Evolutionary conservation across 2,797 vertebrate species (phyloP), one percentile per base, ranked within the genome.

Genomic region (Pipistrellus pygmaeus): DNA sequence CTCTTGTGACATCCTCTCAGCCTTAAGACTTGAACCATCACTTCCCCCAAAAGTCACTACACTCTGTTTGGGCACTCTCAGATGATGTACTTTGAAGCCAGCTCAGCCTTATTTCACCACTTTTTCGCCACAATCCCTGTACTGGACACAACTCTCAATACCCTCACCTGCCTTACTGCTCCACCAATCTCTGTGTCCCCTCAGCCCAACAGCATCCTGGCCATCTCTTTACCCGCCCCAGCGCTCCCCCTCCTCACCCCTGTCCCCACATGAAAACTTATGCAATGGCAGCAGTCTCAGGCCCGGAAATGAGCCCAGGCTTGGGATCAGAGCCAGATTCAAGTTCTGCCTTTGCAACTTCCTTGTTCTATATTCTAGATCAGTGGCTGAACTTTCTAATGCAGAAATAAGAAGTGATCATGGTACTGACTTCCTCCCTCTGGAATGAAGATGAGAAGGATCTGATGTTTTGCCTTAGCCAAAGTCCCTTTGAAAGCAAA

Each of bases 351-450:
- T 89, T 48, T 7, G 41, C 8, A 2, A 2, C 8, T 5, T 46
- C 41, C 68, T 73, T n/a, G 51, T 21, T 2, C 1, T 2, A 18
- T 6, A 62, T 66, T 66, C 64, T 66, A 32, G 8, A 15, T n/a
- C 30, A 35, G 62, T 44, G 17, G 0, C 81, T 68, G 53, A 17
- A 8, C 6, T 68, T 46, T 55, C 35, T 18, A 25, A 13, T 1
- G 3, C 17, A 77, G 62, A 76, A 35, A 30, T 3, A 5, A 66
- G 44, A n/a, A 25, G 14, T 9, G 9, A 46, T 44, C 5, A 0
- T 0, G 0, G 53, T 14, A 21, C 64, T 14, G 8, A 17, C 41
- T 1, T 13, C 32, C 14, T n/a, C 7, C 57, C n/a, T 71, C 32
- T 48, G 62, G 44, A 35, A 18, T 10, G 18, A 81, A 38, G 35